Percentiles rank a stretch among this genome's conserved stretches.
Conservation (phyloP, 2,113 vertebrate genomes). For the Leucoraja erinaceus region DNA sequence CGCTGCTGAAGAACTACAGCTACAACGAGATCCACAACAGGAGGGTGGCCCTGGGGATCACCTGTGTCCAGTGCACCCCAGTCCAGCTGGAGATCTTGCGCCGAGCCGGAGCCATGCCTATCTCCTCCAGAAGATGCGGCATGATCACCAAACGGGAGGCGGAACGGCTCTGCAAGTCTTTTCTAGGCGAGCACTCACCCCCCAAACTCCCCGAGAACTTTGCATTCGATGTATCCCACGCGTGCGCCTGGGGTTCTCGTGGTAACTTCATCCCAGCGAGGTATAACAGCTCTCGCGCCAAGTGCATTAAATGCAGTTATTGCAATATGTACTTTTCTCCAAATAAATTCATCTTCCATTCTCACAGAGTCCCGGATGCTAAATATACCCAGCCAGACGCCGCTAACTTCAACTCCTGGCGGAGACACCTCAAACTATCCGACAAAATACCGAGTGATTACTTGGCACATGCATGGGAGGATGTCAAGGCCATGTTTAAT, state of each 20-base stretch:
- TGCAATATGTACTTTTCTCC: slow-evolving; percentile 89
- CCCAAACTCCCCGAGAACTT: slow-evolving; percentile 84
- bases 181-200: slow-evolving; percentile 76
- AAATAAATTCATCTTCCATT: slow-evolving; percentile 89
- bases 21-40: slow-evolving; percentile 91
- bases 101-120: slow-evolving; percentile 83
- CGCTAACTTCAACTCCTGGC: slow-evolving; percentile 87
- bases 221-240: slow-evolving; percentile 83
- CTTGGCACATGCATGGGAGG: slow-evolving; percentile 85
- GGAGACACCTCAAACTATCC: slow-evolving; percentile 80
- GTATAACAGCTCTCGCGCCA: slow-evolving; percentile 84
- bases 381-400: slow-evolving; percentile 85
- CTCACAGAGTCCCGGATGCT: slow-evolving; percentile 77
- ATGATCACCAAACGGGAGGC: slow-evolving; percentile 90
- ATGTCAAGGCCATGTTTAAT: slow-evolving; percentile 96
- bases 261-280: slow-evolving; percentile 82
- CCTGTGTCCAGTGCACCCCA: slow-evolving; percentile 84
- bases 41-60: slow-evolving; percentile 80
- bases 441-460: slow-evolving; percentile 75
- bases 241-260: slow-evolving; percentile 79
- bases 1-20: slow-evolving; percentile 82
- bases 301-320: slow-evolving; percentile 84
- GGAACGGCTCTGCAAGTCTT: slow-evolving; percentile 82
- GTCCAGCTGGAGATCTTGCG: slow-evolving; percentile 85
- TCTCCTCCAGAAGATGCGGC: slow-evolving; percentile 80